Percentiles rank a stretch among this genome's conserved stretches.
These are phyloP conservation scores for Microplitis manilae DNA, from an alignment of 2,888 invertebrate genomes.

Conservation along the genomic window DNA sequence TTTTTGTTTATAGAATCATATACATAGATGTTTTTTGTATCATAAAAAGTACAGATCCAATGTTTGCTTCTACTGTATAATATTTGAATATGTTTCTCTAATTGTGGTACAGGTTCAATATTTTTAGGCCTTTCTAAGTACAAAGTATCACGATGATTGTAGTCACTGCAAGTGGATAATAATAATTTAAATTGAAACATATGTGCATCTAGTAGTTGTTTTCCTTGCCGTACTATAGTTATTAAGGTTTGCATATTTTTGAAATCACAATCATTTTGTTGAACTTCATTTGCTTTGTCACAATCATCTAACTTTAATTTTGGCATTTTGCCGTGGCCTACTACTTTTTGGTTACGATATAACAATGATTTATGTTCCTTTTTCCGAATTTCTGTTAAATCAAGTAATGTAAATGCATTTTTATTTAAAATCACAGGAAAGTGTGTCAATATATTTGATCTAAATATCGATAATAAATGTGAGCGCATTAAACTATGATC, in stretches of 20 bases:
- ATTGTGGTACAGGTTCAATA: constrained; percentile 36
- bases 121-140: constrained; percentile 27
- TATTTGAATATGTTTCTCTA: constrained; percentile 45
- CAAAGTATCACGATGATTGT: constrained; percentile 29
- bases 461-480: no score
- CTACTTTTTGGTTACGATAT: no score
- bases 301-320: no score
- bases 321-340: no score
- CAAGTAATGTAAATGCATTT: not conserved
- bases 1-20: constrained; percentile 40
- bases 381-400: not conserved
- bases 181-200: constrained; percentile 35
- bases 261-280: no score
- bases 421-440: no score
- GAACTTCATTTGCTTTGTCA: no score
- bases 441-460: no score
- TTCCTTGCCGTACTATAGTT: not conserved
- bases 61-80: constrained; percentile 42
- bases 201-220: constrained; percentile 34
- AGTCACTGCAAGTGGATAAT: constrained; percentile 32
- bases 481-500: no score
- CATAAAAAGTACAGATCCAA: constrained; percentile 45
- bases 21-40: constrained; percentile 35
- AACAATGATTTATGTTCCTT: no score
- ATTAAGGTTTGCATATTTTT: not conserved